Base-by-base conservation (phyloP, 2,797 vertebrate species). In the Bradypus variegatus region DNA sequence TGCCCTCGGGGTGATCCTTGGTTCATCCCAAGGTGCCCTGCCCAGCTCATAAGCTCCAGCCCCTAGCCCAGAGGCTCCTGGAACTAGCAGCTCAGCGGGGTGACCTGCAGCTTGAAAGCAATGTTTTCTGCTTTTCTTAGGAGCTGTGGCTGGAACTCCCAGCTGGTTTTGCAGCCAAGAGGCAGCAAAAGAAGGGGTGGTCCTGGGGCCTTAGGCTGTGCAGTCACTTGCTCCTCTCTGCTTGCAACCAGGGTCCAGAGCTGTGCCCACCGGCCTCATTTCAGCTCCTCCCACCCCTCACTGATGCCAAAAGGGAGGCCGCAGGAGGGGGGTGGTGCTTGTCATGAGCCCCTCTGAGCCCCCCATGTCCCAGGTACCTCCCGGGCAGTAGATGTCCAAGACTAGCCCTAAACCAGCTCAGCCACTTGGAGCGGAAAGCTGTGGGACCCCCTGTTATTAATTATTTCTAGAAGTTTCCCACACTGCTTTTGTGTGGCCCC, bases 131-230 rank as follows among this genome's bases (percentile, higher is more conserved):
- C 13, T 6, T 14, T 0, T 60, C n/a, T 36, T 69, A 5, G 33
- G 50, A 2, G 3, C 64, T 29, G 8, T 33, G 10, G 14, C 12
- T 65, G 5, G 21, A 19, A 5, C 11, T 0, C 45, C 3, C 5
- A 36, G n/a, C 38, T 29, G 3, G 6, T 45, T 69, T 9, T n/a
- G n/a, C n/a, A n/a, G n/a, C 73, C 3, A 4, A 55, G 23, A 25
- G 29, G 53, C 5, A 50, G 78, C 10, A 2, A 4, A 6, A 10
- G 1, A 5, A 27, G 21, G 15, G 45, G 18, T 6, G 5, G 9
- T 2, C 8, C 3, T 1, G 1, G 5, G 2, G 0, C 1, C 2
- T 38, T 13, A 48, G 23, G n/a, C 33, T 21, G 12, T 9, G 53
- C 31, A 29, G 1, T 25, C 23, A 12, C 8, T 1, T 0, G 0